Evolutionary conservation across 2,797 vertebrate genomes (phyloP), one percentile per base, ranked within the genome.

Genomic region (Nyctalus aviator): DNA sequence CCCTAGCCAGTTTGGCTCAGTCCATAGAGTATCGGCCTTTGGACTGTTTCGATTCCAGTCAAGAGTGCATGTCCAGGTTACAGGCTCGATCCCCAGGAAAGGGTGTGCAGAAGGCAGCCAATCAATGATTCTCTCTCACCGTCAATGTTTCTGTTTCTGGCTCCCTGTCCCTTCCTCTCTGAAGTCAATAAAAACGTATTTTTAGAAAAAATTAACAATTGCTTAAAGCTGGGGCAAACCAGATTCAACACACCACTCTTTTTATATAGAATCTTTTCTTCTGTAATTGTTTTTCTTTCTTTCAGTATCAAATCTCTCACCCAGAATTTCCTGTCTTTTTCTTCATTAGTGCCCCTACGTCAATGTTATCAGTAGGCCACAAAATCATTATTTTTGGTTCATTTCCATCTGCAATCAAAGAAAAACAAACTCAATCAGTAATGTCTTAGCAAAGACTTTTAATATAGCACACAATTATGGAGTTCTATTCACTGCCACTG

Each of bases 391-490:
- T 27, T 48, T 27, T 68, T 89, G 46, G 18, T 12, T 94, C 13
- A 30, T 48, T 48, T 88, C 59, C 14, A 81, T 53, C 21, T 91
- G n/a, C 85, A 91, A 57, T 78, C 53, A 71, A 62, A 78, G 32
- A 87, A 83, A 66, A 88, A 68, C 37, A 76, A 62, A 85, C 84
- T 30, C 75, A 48, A 78, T 75, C 35, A 93, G 35, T 68, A 72
- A 78, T 55, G 13, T 76, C 44, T 91, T 76, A 84, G 35, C 64
- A 78, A 94, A 91, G 55, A 64, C 64, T 81, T 83, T 50, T 66
- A 64, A 55, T 21, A 41, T 21, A 71, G 71, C 78, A 64, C 5
- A 25, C 9, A 48, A 37, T 78, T 78, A 84, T 50, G 3, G 66
- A 84, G 37, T 78, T 73, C 66, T 11, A 10, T 57, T 59, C 48